phyloP scores from a whole-genome alignment of 2,797 vertebrate species.

The Anabacerthia variegaticeps region DNA sequence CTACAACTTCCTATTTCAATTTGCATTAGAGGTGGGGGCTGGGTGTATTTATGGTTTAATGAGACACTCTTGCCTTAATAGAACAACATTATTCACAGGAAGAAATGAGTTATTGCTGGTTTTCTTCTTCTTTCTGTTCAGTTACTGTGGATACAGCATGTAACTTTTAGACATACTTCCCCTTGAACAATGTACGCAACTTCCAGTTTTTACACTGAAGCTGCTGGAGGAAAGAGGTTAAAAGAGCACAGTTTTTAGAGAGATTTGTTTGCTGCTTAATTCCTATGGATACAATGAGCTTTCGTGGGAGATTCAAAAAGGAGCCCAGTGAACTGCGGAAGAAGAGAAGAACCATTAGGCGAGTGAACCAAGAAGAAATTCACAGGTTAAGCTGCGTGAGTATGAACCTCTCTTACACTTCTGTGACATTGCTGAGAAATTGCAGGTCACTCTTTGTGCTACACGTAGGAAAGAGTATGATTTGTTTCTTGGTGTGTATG shows the following conservation, averaged over 20 bases:
- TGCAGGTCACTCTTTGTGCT: background rate
- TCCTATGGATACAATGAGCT: constrained; percentile 84
- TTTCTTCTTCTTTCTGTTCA: constrained; percentile 75
- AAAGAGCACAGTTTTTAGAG: constrained; percentile 1
- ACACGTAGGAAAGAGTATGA: background rate
- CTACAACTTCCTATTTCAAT: constrained; percentile 42
- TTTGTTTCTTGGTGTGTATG: background rate
- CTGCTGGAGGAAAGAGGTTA: constrained; percentile 41
- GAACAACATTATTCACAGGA: constrained; percentile 70
- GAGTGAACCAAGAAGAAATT: constrained; percentile 82
- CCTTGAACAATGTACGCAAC: constrained; percentile 39
- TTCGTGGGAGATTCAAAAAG: constrained; percentile 84
- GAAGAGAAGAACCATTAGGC: constrained; percentile 81
- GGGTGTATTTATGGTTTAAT: constrained; percentile 21
- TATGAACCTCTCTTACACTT: constrained; percentile 67
- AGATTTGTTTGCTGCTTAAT: constrained; percentile 20
- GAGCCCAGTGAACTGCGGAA: constrained; percentile 87
- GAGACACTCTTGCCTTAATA: constrained; percentile 13
- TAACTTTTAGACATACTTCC: constrained; percentile 72
- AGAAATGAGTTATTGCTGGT: constrained; percentile 69
- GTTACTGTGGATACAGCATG: constrained; percentile 51
- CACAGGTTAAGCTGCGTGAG: constrained; percentile 89
- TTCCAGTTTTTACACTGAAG: constrained; percentile 40
- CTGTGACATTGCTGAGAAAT: background rate
- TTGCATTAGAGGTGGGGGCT: constrained; percentile 10